A percentile compares a stretch with the other conserved stretches of the same genome.
These are phyloP conservation scores for Linurgus olivaceus DNA, from an alignment of 2,797 vertebrate species.

Conservation along the genomic window DNA sequence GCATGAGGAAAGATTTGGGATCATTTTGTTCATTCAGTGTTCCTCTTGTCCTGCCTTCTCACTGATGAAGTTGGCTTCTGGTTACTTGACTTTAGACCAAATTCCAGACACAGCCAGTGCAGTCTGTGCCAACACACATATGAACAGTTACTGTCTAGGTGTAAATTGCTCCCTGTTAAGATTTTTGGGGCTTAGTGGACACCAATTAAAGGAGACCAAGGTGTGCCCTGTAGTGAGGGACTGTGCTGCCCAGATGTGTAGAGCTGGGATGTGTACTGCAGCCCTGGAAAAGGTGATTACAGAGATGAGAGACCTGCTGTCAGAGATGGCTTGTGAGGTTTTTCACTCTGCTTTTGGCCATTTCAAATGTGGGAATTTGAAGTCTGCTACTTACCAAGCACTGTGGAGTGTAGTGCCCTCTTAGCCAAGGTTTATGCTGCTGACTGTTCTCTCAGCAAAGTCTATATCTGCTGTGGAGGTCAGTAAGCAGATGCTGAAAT, in stretches of 20 bases:
- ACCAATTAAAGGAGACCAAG: not conserved
- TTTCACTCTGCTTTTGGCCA: not conserved
- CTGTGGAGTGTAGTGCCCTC: not conserved
- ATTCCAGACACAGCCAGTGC: not conserved
- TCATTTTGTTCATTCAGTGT: not conserved
- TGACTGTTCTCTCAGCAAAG: not conserved
- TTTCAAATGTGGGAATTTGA: not conserved
- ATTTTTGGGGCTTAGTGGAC: not conserved
- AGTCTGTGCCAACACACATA: not conserved
- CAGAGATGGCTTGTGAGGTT: not conserved
- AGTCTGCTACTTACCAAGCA: not conserved
- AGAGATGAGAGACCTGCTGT: not conserved
- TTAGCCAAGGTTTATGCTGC: not conserved
- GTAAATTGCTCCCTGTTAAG: not conserved
- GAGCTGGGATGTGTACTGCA: fast-evolving
- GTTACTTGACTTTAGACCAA: not conserved
- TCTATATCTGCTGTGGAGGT: not conserved
- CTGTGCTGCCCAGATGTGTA: not conserved
- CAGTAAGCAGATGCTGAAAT: not conserved
- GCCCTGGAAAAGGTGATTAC: not conserved
- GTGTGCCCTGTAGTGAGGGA: not conserved
- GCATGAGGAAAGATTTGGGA: not conserved
- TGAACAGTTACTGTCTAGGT: not conserved
- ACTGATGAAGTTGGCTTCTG: not conserved
- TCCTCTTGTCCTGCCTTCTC: not conserved